Evolutionary conservation across 2,113 vertebrate genomes (phyloP), one percentile per base, ranked within the genome.

Genomic region (Octodon degus): DNA sequence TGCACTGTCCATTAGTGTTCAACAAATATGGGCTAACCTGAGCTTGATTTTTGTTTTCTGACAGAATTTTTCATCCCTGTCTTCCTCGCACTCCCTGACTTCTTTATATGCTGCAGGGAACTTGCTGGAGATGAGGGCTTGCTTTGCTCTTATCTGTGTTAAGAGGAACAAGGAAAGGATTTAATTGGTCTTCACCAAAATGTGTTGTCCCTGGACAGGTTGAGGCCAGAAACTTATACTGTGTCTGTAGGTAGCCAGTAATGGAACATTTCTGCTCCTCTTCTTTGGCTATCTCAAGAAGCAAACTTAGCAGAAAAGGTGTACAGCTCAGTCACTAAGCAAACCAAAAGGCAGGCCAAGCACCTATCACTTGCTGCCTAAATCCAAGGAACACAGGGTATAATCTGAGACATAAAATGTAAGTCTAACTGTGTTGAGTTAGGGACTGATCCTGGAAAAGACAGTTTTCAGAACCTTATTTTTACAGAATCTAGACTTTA

Each of bases 261-360:
- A 92, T 7, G 86, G 72, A 76, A 86, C 72, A 68, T 93, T 77
- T 88, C 90, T n/a, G 53, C 63, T 94, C 85, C 82, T 94, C 95
- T 92, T 91, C 60, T 93, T 79, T n/a, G 82, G 50, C 60, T 53
- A 82, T 87, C 76, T 95, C 67, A 90, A 95, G n/a, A 76, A 86
- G 43, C 22, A 92, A 89, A 96, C 94, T 96, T 67, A 72, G 55
- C 67, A 85, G 70, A 76, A 74, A 96, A 91, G 74, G 74, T 63
- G 81, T 82, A 30, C 60, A 58, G 1, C 94, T 94, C 87, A 30
- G 63, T 94, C 58, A 40, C 32, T 88, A 88, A 90, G 77, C 62
- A 80, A 97, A 91, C 37, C 0, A 1, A 79, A 88, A 93, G 87
- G 43, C 37, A 93, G 34, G 30, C 67, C 13, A 10, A 87, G 34